Percentiles rank a stretch among this genome's conserved stretches.
phyloP scores from a whole-genome alignment of 2,113 vertebrate species.

The Melanocharis versteri region DNA sequence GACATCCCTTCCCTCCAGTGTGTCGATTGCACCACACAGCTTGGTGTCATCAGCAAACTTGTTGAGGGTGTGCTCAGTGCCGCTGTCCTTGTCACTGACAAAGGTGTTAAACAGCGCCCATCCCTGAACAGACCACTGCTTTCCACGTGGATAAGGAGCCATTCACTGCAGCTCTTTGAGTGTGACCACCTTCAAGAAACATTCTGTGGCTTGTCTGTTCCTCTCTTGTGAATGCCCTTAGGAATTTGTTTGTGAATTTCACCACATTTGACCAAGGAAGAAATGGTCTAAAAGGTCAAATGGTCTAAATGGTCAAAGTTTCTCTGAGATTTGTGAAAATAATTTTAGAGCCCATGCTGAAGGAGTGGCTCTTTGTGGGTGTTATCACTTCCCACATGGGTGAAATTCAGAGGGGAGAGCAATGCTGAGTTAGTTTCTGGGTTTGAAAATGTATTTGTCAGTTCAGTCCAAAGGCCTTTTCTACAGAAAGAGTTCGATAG shows the following conservation, averaged over 20 bases:
- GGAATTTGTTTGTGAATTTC: background rate
- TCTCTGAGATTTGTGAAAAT: background rate
- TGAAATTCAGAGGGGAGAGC: background rate
- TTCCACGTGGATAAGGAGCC: background rate
- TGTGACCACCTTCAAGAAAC: background rate
- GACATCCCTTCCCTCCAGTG: background rate
- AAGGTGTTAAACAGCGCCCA: fast-evolving
- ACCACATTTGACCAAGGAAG: background rate
- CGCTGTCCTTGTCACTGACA: background rate
- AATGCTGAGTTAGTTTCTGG: background rate
- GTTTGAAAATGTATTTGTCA: background rate
- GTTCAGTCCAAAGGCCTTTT: background rate
- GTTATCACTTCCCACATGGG: background rate
- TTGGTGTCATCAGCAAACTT: background rate
- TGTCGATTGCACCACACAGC: background rate
- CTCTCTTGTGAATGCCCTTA: background rate
- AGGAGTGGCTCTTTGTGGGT: background rate
- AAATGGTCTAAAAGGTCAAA: background rate
- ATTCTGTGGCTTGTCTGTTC: background rate
- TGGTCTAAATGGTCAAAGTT: background rate
- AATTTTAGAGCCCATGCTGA: background rate
- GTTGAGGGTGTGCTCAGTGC: background rate
- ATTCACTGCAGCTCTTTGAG: background rate
- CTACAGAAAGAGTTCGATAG: background rate
- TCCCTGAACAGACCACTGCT: background rate